Conservation (phyloP, 1,140 invertebrate genomes). For the Nebria ingens region DNA sequence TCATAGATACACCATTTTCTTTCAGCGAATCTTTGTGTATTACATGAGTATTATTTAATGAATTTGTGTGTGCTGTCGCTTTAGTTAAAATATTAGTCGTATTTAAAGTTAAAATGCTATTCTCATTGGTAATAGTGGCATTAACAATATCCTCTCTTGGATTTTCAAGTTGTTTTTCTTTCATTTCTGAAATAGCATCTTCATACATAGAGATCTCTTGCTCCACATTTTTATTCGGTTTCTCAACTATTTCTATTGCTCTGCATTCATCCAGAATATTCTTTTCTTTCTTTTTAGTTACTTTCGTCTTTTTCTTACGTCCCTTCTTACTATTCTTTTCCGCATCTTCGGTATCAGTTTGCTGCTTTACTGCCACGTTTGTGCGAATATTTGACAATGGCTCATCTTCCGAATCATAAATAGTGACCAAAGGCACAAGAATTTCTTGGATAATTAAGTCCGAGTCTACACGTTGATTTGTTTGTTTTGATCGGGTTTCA, state of each 20-base stretch:
- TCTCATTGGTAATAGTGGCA: not conserved
- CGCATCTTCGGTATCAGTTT: not conserved
- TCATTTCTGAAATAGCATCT: conserved; percentile 18
- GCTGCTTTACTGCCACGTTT: not conserved
- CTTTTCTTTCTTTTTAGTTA: not conserved
- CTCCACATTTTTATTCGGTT: not conserved
- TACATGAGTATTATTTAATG: not conserved
- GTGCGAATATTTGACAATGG: not conserved
- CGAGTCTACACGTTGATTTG: not conserved
- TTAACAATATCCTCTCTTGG: conserved; percentile 1
- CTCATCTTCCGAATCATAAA: not conserved
- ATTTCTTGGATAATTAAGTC: not conserved
- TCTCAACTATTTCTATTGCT: too few relatives aligned
- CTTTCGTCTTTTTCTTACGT: not conserved
- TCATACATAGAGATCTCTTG: conserved; percentile 17
- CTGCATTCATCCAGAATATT: too few relatives aligned
- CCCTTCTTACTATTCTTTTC: not conserved
- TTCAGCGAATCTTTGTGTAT: not conserved
- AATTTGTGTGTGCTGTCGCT: not conserved
- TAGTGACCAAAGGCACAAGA: not conserved
- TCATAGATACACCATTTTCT: not conserved
- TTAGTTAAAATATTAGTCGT: too few relatives aligned
- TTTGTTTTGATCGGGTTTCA: not conserved
- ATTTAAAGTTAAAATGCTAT: conserved; percentile 20
- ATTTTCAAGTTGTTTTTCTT: conserved; percentile 2